Base-by-base conservation (phyloP, 2,113 vertebrate species). In the Poicephalus meyeri region DNA sequence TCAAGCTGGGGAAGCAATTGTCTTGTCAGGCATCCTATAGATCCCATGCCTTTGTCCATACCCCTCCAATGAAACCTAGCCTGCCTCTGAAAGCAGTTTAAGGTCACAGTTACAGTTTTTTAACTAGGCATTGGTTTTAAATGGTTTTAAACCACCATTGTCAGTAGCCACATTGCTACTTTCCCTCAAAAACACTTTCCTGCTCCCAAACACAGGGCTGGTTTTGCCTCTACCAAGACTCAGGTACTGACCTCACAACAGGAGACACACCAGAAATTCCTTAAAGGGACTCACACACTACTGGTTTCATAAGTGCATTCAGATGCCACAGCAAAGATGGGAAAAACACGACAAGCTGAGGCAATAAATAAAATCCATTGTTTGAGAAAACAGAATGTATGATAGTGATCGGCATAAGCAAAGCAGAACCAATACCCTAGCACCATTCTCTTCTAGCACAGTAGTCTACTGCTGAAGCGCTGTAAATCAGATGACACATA, bases 311-410 rank as follows among this genome's bases (percentile, higher is more conserved):
- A 46, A 88, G 44, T 47, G 28, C 4, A 1, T 71, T 56, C 1
- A 1, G 74, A 63, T 61, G 21, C 58, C 53, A 46, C 47, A 82
- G 70, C 58, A 68, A 78, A 92, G 46, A 56, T 1, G 0, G 65
- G 80, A 70, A 88, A 63, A 80, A 35, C 56, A 28, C 6, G 39
- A 58, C 80, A 61, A 44, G 64, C 63, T 44, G 64, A 20, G 74
- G 46, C 69, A 65, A 19, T 0, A 2, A 63, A 39, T 0, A 1
- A 46, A 47, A 47, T 25, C 28, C 65, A 33, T 2, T 41, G 25
- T 58, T 66, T n/a, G 29, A 47, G 60, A 46, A 78, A 81, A 68
- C 28, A 46, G 44, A 63, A 72, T 0, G 7, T 37, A 53, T 8
- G 4, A 44, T 3, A 39, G 56, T 2, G 0, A 85, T 35, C 29